These are phyloP conservation scores for Mustela erminea DNA, from an alignment of 2,797 vertebrate species.

Conservation along the genomic window DNA sequence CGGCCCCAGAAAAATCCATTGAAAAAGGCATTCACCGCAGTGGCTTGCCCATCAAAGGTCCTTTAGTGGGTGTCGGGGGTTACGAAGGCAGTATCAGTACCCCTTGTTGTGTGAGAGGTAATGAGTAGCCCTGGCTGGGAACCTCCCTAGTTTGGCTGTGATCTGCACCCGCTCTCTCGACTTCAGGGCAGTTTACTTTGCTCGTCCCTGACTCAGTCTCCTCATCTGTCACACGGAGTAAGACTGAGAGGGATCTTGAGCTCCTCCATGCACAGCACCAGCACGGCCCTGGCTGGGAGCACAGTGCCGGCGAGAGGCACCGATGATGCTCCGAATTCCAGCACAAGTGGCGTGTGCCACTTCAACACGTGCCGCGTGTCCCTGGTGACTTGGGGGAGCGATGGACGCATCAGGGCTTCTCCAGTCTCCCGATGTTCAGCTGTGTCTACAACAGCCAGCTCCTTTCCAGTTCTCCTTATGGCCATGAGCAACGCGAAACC, in stretches of 20 bases:
- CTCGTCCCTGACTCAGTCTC: not conserved
- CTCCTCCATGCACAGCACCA: not conserved
- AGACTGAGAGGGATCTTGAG: not conserved
- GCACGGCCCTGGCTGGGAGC: rapidly evolving
- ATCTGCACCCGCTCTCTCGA: not conserved
- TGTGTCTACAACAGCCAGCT: not conserved
- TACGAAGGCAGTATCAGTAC: rapidly evolving
- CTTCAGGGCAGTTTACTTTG: not conserved
- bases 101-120: rapidly evolving
- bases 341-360: too few relatives aligned
- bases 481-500: not conserved
- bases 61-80: not conserved
- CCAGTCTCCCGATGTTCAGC: not conserved
- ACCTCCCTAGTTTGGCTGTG: not conserved
- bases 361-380: rapidly evolving
- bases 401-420: not conserved
- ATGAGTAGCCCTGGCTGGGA: not conserved
- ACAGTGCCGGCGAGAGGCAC: not conserved
- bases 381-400: rapidly evolving
- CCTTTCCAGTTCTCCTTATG: not conserved
- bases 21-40: not conserved
- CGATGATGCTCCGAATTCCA: rapidly evolving
- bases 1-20: not conserved
- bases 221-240: not conserved
- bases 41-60: not conserved